Evolutionary conservation across 2,113 vertebrate genomes (phyloP).

Genomic region (Phoxinus phoxinus): DNA sequence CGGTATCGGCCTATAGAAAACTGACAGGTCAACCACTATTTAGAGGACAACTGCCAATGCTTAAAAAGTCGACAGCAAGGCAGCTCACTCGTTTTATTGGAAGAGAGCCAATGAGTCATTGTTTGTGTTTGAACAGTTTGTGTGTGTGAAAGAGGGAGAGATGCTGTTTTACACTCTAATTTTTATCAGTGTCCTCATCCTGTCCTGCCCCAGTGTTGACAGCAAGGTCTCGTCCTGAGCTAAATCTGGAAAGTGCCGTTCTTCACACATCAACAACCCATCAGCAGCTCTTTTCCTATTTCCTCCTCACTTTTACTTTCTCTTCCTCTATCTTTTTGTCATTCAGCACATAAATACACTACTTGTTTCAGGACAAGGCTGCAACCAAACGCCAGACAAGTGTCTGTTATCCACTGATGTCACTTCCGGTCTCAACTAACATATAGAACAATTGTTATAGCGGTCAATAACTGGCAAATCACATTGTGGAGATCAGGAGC

Average conservation of each 20-base stretch:
- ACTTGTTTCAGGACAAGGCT: constrained; percentile 7
- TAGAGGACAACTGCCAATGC: not conserved
- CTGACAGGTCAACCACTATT: not conserved
- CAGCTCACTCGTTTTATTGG: not conserved
- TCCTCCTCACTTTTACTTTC: constrained; percentile 3
- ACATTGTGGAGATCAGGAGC: constrained; percentile 15
- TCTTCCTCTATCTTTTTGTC: not conserved
- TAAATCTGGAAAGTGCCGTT: constrained; percentile 26
- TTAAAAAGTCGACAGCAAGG: not conserved
- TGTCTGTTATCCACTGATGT: not conserved
- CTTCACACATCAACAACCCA: constrained; percentile 22
- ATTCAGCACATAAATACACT: not conserved
- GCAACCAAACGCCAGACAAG: not conserved
- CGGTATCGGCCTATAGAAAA: too few relatives aligned
- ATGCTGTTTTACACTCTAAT: not conserved
- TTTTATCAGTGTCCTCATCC: constrained; percentile 22
- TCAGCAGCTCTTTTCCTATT: constrained; percentile 13
- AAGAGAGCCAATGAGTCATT: not conserved
- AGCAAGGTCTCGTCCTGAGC: not conserved
- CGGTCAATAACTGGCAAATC: constrained; percentile 15
- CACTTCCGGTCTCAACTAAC: constrained; percentile 8
- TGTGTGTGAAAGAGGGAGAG: not conserved
- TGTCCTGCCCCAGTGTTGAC: constrained; percentile 32
- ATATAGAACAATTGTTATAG: not conserved
- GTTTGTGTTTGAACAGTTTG: not conserved